Base-by-base conservation (phyloP, 2,797 vertebrate species). In the Leontocebus nigricollis region DNA sequence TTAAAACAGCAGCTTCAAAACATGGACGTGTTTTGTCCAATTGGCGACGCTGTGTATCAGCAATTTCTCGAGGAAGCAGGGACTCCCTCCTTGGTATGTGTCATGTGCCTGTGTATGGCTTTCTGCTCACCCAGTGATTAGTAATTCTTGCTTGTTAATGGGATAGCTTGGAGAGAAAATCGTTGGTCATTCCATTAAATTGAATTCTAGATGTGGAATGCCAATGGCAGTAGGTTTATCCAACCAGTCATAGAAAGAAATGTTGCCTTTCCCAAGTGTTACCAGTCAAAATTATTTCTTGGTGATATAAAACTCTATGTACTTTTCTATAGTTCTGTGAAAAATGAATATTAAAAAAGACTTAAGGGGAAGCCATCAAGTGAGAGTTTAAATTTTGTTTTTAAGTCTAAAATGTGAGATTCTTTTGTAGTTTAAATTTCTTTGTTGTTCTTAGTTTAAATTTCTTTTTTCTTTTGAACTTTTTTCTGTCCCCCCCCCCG, bases 171-270 rank as follows among this genome's bases (percentile, higher is more conserved):
- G 67, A 95, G 96, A 96, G 80, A 73, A 94, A 73, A 93, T 91
- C 79, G 41, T 79, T 88, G 97, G 92, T 97, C 89, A 96, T 96
- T 97, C 93, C 57, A 85, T 95, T 96, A 96, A 92, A 94, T 81
- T 55, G 95, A 97, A 96, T 96, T 95, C 79, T 91, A 87, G 70
- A 96, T 76, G n/a, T 39, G 83, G 79, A 85, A 67, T 95, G 89
- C 90, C 3, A 0, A 87, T n/a, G 95, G 92, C 94, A 27, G 19
- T 92, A 50, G 13, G 9, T 87, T 89, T 97, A 86, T 57, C 64
- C 77, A 87, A 50, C 81, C 61, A 86, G 80, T 97, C 90, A 46
- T n/a, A 46, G 75, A 75, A 88, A 89, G 79, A 97, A 75, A 94
- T 81, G 44, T 90, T 92, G 70, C 91, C 88, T 88, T 91, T 96